These are phyloP conservation scores for Pilophorus perplexus DNA, from an alignment of 2,888 invertebrate genomes.

Conservation along the genomic window DNA sequence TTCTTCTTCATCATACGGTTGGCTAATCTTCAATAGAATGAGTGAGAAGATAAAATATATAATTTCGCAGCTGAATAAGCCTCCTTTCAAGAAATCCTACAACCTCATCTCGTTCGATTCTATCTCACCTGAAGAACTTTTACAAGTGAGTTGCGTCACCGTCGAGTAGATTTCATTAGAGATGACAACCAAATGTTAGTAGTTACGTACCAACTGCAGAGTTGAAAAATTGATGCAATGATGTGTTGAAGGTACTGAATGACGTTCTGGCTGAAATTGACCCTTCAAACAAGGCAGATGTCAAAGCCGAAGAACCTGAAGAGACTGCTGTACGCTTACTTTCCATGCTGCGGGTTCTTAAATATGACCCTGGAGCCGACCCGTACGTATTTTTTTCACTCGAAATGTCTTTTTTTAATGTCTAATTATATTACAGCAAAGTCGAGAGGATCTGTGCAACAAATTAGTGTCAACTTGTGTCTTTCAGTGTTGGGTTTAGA, in stretches of 20 bases:
- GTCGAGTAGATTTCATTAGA: neutral
- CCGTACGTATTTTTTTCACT: constrained; percentile 53
- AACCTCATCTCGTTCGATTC: constrained; percentile 84
- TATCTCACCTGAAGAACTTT: constrained; percentile 67
- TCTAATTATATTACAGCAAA: too few species aligned
- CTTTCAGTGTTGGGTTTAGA: constrained; percentile 58
- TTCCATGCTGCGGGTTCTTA: constrained; percentile 69
- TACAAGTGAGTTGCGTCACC: constrained; percentile 67
- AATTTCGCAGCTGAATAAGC: constrained; percentile 70
- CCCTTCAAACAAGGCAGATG: constrained; percentile 67
- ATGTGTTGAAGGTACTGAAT: constrained; percentile 61
- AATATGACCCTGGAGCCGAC: constrained; percentile 68
- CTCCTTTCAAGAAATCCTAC: constrained; percentile 68
- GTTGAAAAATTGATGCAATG: constrained; percentile 11
- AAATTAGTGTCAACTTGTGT: too few species aligned
- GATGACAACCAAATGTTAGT: neutral
- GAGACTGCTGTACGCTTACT: constrained; percentile 70
- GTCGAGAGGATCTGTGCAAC: too few species aligned
- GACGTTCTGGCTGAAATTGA: constrained; percentile 73
- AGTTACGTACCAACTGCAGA: neutral
- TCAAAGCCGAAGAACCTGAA: constrained; percentile 72
- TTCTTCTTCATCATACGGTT: too few species aligned
- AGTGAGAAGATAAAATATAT: constrained; percentile 67
- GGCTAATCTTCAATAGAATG: too few species aligned
- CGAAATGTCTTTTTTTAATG: too few species aligned